phyloP scores from a whole-genome alignment of 2,113 vertebrate genomes.

The Datnioides undecimradiatus region DNA sequence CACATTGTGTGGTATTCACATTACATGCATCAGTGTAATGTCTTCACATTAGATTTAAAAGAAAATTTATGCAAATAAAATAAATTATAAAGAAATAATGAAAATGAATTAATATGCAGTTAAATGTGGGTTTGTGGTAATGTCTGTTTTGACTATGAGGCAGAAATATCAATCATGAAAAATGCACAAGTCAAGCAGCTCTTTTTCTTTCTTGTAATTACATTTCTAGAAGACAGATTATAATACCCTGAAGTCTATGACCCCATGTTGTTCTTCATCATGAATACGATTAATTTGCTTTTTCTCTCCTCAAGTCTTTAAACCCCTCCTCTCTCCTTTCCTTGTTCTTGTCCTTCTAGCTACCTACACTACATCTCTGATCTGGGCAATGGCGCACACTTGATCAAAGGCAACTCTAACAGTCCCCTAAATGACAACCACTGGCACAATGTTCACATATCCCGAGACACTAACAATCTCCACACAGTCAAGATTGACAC shows the following conservation, averaged over 20 bases:
- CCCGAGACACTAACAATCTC: slow-evolving; percentile 96
- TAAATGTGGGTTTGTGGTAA: neutral
- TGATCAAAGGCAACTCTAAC: slow-evolving; percentile 99
- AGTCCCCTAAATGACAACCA: slow-evolving; percentile 99
- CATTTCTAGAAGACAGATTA: slow-evolving; percentile 52
- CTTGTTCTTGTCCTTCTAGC: slow-evolving; percentile 77
- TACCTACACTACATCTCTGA: slow-evolving; percentile 99
- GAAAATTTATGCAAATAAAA: neutral
- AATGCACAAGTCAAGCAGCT: slow-evolving; percentile 33
- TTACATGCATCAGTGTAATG: neutral
- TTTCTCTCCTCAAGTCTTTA: slow-evolving; percentile 25
- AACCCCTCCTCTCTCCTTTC: neutral
- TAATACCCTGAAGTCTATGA: slow-evolving; percentile 52
- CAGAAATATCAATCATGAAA: slow-evolving; percentile 45
- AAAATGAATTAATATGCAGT: neutral
- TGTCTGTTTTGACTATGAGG: slow-evolving; percentile 18
- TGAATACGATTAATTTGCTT: slow-evolving; percentile 38
- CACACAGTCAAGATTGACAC: slow-evolving; percentile 99
- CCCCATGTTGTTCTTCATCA: slow-evolving; percentile 50
- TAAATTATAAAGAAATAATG: too few species aligned
- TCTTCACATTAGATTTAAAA: neutral
- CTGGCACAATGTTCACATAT: slow-evolving; percentile 99
- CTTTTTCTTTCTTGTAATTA: slow-evolving; percentile 48
- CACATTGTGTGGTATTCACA: slow-evolving; percentile 2
- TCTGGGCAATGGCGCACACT: slow-evolving; percentile 96